Evolutionary conservation across 2,888 invertebrate genomes (phyloP).

Genomic region (Dynastes hyllus): DNA sequence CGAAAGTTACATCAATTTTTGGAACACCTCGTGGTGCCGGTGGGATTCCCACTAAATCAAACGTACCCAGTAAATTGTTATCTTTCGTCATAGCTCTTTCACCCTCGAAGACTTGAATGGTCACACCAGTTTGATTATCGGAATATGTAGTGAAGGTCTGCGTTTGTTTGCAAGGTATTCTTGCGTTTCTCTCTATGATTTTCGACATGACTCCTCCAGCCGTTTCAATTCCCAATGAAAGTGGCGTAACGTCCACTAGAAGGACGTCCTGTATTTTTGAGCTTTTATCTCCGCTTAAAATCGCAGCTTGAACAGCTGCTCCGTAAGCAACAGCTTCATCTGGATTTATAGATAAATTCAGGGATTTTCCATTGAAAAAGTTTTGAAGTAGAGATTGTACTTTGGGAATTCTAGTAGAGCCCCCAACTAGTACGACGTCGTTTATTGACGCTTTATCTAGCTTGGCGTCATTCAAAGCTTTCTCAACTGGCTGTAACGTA

Average conservation of each 20-base stretch:
- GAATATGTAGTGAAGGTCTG: constrained; percentile 86
- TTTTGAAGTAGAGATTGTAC: constrained; percentile 83
- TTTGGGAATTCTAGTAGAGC: constrained; percentile 87
- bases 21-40: constrained; percentile 74
- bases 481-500: constrained; percentile 85
- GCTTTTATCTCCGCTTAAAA: constrained; percentile 79
- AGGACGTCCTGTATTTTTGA: constrained; percentile 76
- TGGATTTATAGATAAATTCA: constrained; percentile 85
- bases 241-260: constrained; percentile 74
- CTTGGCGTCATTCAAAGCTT: constrained; percentile 85
- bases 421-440: constrained; percentile 88
- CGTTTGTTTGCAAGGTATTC: constrained; percentile 83
- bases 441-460: constrained; percentile 83
- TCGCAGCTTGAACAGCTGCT: constrained; percentile 84
- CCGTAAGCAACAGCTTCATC: constrained; percentile 89
- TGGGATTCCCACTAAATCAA: constrained; percentile 73
- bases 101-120: constrained; percentile 81
- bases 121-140: constrained; percentile 86
- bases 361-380: constrained; percentile 83
- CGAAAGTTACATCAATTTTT: constrained; percentile 78
- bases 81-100: constrained; percentile 76
- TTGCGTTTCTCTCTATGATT: constrained; percentile 81
- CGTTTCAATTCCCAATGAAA: constrained; percentile 73
- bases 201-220: constrained; percentile 76
- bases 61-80: constrained; percentile 72